Evolutionary conservation across 2,797 vertebrate genomes (phyloP), one percentile per base, ranked within the genome.

Genomic region (Melanitta fusca): DNA sequence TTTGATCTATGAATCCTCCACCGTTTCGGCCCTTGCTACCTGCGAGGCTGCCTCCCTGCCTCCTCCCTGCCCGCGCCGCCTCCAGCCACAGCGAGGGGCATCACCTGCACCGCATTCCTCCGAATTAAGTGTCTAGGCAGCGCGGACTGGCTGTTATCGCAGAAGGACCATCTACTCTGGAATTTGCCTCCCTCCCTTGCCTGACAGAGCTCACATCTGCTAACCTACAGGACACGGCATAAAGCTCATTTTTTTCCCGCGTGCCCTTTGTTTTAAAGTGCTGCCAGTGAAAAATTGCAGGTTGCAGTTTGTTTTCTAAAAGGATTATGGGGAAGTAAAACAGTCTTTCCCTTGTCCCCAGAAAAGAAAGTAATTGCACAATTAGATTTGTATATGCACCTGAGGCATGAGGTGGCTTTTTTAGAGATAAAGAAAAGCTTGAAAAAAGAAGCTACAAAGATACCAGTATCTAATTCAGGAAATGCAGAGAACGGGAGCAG

Each of bases 381-480:
- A 54, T 93, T 85, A 88, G 79, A 80, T 79, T 85, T 73, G 80
- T 47, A 25, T 49, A 54, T 25, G n/a, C 79, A 97, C 89, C 88
- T 94, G 91, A 94, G 92, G 91, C 93, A 64, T n/a, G 64, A 4
- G 5, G 69, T 66, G 81, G 81, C 43, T 24, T 91, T 91, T 88
- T 88, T 8, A 89, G 75, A 94, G 86, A 94, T 88, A 96, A 95
- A 95, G 62, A 94, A 85, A 92, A 93, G 45, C 81, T 91, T 81
- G 38, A 61, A 93, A 83, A 69, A 80, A 94, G 64, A 47, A 62
- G 65, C 53, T 82, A 77, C 74, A 86, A 88, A 88, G 88, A 66
- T 57, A 79, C 10, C 47, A n/a, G 83, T 74, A 41, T 78, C 66
- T 91, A 71, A 88, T 70, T 88, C 60, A 36, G 61, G 58, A 68